These are phyloP conservation scores for Dryobotodes eremita DNA, from an alignment of 2,888 invertebrate genomes.

Conservation along the genomic window DNA sequence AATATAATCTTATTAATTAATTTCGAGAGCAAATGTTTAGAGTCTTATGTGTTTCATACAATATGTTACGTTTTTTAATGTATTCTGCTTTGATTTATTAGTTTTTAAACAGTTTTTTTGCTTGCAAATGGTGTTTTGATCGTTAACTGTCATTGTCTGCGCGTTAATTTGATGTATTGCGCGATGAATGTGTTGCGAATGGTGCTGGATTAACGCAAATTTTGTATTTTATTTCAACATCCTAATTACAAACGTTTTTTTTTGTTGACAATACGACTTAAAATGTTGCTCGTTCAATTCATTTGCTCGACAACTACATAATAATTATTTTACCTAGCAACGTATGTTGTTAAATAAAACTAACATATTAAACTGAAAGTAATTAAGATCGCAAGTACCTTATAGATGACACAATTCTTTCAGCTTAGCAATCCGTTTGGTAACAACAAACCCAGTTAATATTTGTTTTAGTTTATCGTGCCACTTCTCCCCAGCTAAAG, in stretches of 20 bases:
- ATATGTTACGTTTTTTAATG: conserved; percentile 42
- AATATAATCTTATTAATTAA: conserved; percentile 64
- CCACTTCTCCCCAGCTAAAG: no score
- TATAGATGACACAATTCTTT: no score
- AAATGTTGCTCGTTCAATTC: background rate
- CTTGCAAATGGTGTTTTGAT: conserved; percentile 45
- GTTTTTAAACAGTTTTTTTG: conserved; percentile 42
- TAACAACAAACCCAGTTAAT: no score
- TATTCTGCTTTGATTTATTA: conserved; percentile 54
- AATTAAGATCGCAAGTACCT: no score
- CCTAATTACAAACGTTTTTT: background rate
- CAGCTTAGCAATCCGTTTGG: no score
- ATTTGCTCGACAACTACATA: background rate
- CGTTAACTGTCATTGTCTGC: conserved; percentile 35
- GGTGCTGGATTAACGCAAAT: conserved; percentile 1
- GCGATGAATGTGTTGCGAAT: conserved; percentile 26
- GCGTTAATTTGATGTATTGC: conserved; percentile 47
- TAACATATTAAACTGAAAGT: no score
- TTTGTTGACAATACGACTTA: no score
- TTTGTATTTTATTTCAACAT: background rate
- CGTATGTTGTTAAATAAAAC: no score
- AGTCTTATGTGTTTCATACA: conserved; percentile 42
- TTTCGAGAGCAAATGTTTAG: conserved; percentile 55
- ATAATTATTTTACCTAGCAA: no score
- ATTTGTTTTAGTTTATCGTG: no score